Percentiles rank a stretch among this genome's conserved stretches.
These are phyloP conservation scores for Heliconius hermathena DNA, from an alignment of 1,140 invertebrate species.

Conservation along the genomic window DNA sequence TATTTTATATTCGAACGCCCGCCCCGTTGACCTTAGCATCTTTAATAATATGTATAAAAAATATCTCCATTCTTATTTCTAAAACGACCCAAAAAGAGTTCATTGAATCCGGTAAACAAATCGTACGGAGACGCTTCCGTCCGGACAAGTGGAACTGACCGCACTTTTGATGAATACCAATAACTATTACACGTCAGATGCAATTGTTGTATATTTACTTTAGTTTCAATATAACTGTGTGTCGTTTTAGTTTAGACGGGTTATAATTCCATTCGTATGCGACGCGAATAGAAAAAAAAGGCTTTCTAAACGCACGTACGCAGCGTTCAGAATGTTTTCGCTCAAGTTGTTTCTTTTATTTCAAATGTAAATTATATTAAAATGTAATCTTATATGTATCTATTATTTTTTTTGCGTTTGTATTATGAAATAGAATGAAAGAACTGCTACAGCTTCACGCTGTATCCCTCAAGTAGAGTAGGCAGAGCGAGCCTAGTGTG, in stretches of 20 bases:
- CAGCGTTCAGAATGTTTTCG: constrained; percentile 27
- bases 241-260: constrained; percentile 44
- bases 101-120: constrained; percentile 72
- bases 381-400: too few species aligned
- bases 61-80: constrained; percentile 15
- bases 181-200: constrained; percentile 44
- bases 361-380: neutral
- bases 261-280: constrained; percentile 59
- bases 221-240: constrained; percentile 14
- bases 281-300: constrained; percentile 42
- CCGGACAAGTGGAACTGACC: constrained; percentile 52
- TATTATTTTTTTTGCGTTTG: too few species aligned
- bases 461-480: too few species aligned
- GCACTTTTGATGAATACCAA: constrained; percentile 60
- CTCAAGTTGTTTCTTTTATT: neutral
- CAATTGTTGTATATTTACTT: constrained; percentile 36
- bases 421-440: too few species aligned
- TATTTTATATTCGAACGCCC: neutral
- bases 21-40: constrained; percentile 35
- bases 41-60: constrained; percentile 35
- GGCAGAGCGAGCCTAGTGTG: too few species aligned
- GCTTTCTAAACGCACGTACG: constrained; percentile 62
- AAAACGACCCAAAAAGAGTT: constrained; percentile 57
- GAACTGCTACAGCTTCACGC: too few species aligned
- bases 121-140: constrained; percentile 56